phyloP scores from a whole-genome alignment of 2,888 invertebrate genomes.

The Podotricha telesiphe region DNA sequence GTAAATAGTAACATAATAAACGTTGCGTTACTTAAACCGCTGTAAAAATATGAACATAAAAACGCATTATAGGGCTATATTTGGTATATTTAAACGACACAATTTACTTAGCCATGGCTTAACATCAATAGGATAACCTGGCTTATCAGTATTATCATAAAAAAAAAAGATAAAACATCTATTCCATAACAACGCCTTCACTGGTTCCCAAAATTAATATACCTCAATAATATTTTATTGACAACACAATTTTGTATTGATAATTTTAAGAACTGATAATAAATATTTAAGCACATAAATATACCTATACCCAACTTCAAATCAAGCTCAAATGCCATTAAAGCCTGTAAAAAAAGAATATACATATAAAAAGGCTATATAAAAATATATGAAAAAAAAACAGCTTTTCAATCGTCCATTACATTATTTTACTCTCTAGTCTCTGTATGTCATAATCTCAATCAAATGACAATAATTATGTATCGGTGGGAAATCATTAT shows the following conservation, averaged over 20 bases:
- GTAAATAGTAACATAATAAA: background rate
- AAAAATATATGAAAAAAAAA: too few relatives aligned
- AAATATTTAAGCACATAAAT: too few relatives aligned
- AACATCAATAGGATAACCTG: conserved; percentile 15
- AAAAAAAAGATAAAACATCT: conserved; percentile 18
- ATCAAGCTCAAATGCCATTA: too few relatives aligned
- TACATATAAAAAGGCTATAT: too few relatives aligned
- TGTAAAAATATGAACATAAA: conserved; percentile 9
- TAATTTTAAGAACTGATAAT: too few relatives aligned
- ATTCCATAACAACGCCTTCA: background rate
- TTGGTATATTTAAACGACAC: conserved; percentile 23
- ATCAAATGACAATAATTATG: background rate
- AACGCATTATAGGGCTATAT: conserved; percentile 6
- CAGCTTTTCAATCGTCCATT: too few relatives aligned
- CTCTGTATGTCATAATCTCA: background rate
- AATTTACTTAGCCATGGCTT: conserved; percentile 20
- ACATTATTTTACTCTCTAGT: background rate
- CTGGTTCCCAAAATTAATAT: background rate
- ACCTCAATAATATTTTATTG: background rate
- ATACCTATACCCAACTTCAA: too few relatives aligned
- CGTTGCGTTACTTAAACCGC: background rate
- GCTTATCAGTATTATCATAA: conserved; percentile 28
- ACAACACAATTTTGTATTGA: too few relatives aligned
- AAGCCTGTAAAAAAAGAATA: too few relatives aligned
- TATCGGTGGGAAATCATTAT: background rate